Conservation (phyloP, 2,113 vertebrate genomes). For the Caloenas nicobarica region DNA sequence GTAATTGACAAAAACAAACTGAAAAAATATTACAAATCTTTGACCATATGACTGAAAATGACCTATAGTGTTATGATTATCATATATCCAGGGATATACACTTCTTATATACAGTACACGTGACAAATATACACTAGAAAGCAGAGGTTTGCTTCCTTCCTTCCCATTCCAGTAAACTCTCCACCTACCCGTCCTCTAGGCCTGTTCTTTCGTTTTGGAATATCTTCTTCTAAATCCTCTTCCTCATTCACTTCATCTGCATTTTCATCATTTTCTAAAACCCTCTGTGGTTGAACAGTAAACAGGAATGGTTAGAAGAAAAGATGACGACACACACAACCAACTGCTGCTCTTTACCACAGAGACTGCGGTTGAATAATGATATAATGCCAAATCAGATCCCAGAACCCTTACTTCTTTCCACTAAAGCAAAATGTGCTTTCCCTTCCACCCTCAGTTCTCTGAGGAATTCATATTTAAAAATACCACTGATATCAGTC, state of each 20-base stretch:
- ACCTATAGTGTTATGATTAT: not conserved
- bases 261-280: slow-evolving; percentile 96
- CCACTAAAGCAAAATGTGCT: not conserved
- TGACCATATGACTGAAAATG: not conserved
- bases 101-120: not conserved
- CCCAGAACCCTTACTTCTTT: not conserved
- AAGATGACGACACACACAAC: not conserved
- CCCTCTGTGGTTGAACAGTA: slow-evolving; percentile 81
- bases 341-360: not conserved
- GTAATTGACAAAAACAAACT: not conserved
- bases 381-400: slow-evolving; percentile 3
- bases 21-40: not conserved
- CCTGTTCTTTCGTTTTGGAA: slow-evolving; percentile 94
- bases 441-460: not conserved
- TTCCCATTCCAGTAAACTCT: not conserved
- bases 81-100: not conserved
- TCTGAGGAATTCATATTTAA: not conserved
- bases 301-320: slow-evolving; percentile 40
- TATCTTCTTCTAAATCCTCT: slow-evolving; percentile 94
- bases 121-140: not conserved
- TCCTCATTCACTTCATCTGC: slow-evolving; percentile 93
- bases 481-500: not conserved
- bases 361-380: not conserved
- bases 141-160: not conserved
- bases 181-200: slow-evolving; percentile 92